Conservation (phyloP, 2,113 vertebrate genomes). For the Dendrocopos noguchii region DNA sequence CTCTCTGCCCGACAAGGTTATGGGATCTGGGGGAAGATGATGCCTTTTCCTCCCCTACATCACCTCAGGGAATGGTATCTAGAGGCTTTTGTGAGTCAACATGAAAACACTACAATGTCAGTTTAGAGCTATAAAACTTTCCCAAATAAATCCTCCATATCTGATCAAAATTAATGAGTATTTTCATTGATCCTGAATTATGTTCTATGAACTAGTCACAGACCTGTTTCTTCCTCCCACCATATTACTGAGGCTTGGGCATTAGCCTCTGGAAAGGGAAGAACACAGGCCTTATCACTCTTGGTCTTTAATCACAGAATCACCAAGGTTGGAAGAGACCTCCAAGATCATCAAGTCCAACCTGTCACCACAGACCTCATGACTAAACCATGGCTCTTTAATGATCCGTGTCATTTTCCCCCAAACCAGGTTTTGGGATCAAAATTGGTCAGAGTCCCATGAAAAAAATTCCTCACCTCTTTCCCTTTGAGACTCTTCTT, state of each 20-base stretch:
- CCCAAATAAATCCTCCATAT: background rate
- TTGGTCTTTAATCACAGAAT: background rate
- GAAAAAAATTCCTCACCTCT: background rate
- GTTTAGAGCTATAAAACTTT: background rate
- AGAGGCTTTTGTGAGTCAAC: background rate
- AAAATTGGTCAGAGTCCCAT: background rate
- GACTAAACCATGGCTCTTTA: background rate
- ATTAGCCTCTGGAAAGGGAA: background rate
- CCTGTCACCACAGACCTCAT: too few relatives aligned
- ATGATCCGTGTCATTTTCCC: background rate
- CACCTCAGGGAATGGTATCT: background rate
- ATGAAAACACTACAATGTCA: background rate
- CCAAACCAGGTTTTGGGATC: background rate
- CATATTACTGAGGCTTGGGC: background rate
- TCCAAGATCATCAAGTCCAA: too few relatives aligned
- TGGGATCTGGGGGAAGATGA: background rate
- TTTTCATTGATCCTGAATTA: background rate
- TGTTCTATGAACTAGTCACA: background rate
- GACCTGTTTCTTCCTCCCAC: background rate
- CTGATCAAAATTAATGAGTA: background rate
- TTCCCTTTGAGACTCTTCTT: background rate
- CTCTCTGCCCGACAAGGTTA: background rate
- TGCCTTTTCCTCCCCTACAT: background rate
- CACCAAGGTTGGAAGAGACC: too few relatives aligned
- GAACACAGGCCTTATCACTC: background rate